Evolutionary conservation across 2,797 vertebrate genomes (phyloP).

Genomic region (Florisuga fusca): DNA sequence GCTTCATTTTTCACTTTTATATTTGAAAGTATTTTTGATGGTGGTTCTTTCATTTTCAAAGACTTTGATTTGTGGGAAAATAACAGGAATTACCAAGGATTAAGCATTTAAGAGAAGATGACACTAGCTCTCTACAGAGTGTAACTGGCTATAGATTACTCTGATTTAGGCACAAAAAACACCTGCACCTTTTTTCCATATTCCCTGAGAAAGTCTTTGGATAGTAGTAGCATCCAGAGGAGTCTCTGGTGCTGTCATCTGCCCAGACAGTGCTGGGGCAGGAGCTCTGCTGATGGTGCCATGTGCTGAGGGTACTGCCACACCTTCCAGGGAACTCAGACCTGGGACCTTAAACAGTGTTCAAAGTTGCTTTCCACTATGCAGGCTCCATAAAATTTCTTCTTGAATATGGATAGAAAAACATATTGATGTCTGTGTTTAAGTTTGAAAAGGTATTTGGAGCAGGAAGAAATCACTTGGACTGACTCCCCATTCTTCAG

Average conservation of each 20-base stretch:
- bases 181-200: not conserved
- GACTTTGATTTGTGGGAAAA: not conserved
- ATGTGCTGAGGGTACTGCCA: accelerated
- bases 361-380: not conserved
- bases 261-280: not conserved
- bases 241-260: not conserved
- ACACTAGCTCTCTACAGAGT: not conserved
- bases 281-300: not conserved
- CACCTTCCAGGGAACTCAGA: not conserved
- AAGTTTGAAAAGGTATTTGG: not conserved
- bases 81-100: not conserved
- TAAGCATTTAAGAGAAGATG: not conserved
- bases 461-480: not conserved
- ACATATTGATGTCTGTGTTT: not conserved
- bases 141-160: not conserved
- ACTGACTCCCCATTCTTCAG: not conserved
- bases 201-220: not conserved
- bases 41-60: not conserved
- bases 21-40: not conserved
- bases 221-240: not conserved
- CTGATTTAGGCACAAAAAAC: not conserved
- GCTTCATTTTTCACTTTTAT: not conserved
- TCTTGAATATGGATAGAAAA: not conserved
- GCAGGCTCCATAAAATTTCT: not conserved
- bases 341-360: not conserved